phyloP scores from a whole-genome alignment of 2,113 vertebrate species.

The Thomomys bottae region DNA sequence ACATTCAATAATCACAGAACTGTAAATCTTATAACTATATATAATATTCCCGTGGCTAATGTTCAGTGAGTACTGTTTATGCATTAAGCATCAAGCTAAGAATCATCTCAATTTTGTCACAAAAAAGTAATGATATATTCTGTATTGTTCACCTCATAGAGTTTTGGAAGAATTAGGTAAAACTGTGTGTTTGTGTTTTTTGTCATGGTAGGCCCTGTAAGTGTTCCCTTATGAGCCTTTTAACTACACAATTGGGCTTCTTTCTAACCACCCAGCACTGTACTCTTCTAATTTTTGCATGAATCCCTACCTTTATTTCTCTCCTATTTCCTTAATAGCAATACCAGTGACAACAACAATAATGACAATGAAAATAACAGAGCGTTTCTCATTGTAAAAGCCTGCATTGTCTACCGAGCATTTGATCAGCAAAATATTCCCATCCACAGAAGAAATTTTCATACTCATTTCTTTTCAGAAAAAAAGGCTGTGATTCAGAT shows the following conservation, averaged over 20 bases:
- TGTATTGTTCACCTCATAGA: no score
- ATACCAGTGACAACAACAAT: not conserved
- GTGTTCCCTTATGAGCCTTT: not conserved
- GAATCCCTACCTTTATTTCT: not conserved
- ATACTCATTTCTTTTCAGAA: not conserved
- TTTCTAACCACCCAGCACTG: not conserved
- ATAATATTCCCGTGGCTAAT: not conserved
- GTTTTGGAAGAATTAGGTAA: not conserved
- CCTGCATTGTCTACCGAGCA: not conserved
- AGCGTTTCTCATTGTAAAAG: not conserved
- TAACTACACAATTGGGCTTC: not conserved
- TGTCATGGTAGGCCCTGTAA: not conserved
- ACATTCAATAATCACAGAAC: not conserved
- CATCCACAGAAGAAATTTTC: not conserved
- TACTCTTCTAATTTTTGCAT: not conserved
- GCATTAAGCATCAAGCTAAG: not conserved
- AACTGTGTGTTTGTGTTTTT: not conserved
- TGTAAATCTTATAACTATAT: not conserved
- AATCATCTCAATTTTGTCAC: not conserved
- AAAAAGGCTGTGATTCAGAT: not conserved
- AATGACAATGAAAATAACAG: not conserved
- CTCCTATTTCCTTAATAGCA: not conserved
- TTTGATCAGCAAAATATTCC: not conserved
- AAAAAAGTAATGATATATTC: not conserved
- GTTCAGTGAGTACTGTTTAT: not conserved